Evolutionary conservation across 2,113 vertebrate species (phyloP).

Genomic region (Sinocyclocheilus rhinocerous): DNA sequence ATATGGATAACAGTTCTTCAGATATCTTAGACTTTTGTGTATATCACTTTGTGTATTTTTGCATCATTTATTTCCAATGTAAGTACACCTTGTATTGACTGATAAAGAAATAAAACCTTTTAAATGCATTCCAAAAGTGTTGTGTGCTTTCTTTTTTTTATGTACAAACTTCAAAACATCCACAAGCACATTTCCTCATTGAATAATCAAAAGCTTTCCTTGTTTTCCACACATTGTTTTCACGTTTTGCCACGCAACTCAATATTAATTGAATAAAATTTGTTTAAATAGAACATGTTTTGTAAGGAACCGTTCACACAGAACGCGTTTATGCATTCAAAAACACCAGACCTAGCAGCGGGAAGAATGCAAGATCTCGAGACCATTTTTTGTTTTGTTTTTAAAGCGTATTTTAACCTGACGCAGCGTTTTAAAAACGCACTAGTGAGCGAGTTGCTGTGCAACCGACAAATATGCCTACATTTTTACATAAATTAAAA

Average conservation of each 20-base stretch:
- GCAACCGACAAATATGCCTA: no score
- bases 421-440: no score
- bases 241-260: background rate
- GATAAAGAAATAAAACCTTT: conserved; percentile 35
- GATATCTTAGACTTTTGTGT: background rate
- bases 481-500: no score
- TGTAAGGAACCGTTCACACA: background rate
- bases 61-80: conserved; percentile 30
- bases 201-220: background rate
- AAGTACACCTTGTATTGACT: conserved; percentile 27
- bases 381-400: no score
- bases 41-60: conserved; percentile 15
- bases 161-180: background rate
- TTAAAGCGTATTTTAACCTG: no score
- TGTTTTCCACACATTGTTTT: background rate
- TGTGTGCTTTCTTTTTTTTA: background rate
- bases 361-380: no score
- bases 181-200: background rate
- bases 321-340: background rate
- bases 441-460: no score
- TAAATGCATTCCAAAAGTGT: background rate
- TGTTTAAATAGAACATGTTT: background rate
- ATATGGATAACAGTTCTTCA: conserved; percentile 11
- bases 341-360: background rate
- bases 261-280: background rate